These are phyloP conservation scores for Xiphophorus birchmanni DNA, from an alignment of 2,797 vertebrate species.

Conservation along the genomic window DNA sequence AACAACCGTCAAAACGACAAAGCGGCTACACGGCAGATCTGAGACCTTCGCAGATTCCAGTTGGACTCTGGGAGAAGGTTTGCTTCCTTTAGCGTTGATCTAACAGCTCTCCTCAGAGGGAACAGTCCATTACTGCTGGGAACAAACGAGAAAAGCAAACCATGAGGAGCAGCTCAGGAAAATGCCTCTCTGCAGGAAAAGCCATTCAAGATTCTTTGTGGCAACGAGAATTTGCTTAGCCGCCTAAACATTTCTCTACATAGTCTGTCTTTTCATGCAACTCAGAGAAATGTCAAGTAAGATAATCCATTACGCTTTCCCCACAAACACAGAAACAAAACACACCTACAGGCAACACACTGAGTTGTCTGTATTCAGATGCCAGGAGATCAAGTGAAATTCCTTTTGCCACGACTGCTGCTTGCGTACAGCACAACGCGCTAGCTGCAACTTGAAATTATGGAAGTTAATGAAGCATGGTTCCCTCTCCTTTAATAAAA, in stretches of 20 bases:
- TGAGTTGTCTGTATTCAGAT: background rate
- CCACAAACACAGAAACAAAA: slow-evolving; percentile 63
- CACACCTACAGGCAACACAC: background rate
- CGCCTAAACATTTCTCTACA: slow-evolving; percentile 60
- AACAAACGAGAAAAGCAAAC: slow-evolving; percentile 62
- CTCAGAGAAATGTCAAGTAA: slow-evolving; percentile 56
- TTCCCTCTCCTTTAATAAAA: background rate
- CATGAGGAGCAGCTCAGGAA: slow-evolving; percentile 40
- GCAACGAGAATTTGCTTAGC: slow-evolving; percentile 56
- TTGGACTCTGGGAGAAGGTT: slow-evolving; percentile 39
- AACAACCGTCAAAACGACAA: slow-evolving; percentile 21
- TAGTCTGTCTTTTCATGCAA: slow-evolving; percentile 72
- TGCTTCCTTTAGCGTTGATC: slow-evolving; percentile 39
- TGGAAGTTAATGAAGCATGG: background rate
- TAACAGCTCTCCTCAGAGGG: slow-evolving; percentile 52
- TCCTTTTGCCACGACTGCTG: background rate
- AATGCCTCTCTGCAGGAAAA: slow-evolving; percentile 68
- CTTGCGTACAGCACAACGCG: background rate
- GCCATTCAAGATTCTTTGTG: slow-evolving; percentile 64
- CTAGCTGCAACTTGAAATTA: background rate
- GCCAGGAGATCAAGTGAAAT: background rate
- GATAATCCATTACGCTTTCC: slow-evolving; percentile 70
- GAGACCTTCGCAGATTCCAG: slow-evolving; percentile 18
- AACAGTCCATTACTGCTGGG: slow-evolving; percentile 63
- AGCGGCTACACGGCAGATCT: slow-evolving; percentile 24